Base-by-base conservation (phyloP, 2,888 invertebrate genomes). In the Polydrusus tereticollis region DNA sequence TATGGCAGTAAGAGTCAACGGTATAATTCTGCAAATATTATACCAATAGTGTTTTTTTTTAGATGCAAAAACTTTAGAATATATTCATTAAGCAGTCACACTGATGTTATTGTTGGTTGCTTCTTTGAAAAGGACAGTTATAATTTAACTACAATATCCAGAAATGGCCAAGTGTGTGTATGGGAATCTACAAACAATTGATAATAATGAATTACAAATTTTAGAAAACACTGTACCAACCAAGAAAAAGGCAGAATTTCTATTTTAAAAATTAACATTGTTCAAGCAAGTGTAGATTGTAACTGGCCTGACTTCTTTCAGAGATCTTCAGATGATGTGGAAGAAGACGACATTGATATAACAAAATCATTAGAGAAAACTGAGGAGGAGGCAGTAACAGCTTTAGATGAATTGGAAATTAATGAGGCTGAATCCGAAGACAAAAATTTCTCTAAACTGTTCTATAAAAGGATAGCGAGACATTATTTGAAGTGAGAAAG, bases 101-200 rank as follows among this genome's bases (percentile, higher is more conserved):
- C 93, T 0, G 95, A 97, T 82, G 87, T 90, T 50, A 90, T 99
- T 65, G 90, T 96, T 0, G 93, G 91, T 0, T 93, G 94, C 55
- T 98, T 94, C 84, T 99, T 99, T 86, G 95, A 97, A 82, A 89
- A 91, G 64, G 89, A 93, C 73, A 94, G 92, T 78, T 90, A 98
- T 77, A 94, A 98, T 86, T 87, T 98, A 8, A 92, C 92, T 73
- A 94, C 95, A 0, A 87, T 96, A 1, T 92, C 94, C 81, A 90
- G 92, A 79, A 96, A 96, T 55, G 97, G 97, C 0, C 93, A 93
- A 78, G 85, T 95, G 3, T 92, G 91, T 82, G 83, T 95, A 47
- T 98, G 98, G 98, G 93, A 95, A 81, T 94, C 95, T 77, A 93
- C 90, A n/a, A n/a, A n/a, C n/a, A 78, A 86, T 94, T 62, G 90